A percentile compares a stretch with the other conserved stretches of the same genome.
phyloP scores from a whole-genome alignment of 2,888 invertebrate genomes.

The Phyllotreta cruciferae region DNA sequence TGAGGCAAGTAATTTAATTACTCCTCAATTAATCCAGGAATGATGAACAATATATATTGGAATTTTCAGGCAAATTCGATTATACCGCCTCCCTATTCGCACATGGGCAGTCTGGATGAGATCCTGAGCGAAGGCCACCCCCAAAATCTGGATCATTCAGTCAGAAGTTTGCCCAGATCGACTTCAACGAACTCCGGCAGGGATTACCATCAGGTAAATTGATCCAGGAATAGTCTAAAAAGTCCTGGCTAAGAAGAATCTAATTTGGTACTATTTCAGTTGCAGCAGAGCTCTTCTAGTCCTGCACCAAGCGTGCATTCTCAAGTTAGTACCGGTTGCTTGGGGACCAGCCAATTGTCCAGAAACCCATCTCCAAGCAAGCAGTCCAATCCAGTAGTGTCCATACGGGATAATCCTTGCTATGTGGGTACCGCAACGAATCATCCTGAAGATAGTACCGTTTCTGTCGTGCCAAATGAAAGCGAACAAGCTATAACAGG shows the following conservation, averaged over 20 bases:
- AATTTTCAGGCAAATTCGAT: conserved; percentile 74
- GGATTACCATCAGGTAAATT: conserved; percentile 44
- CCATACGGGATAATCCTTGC: conserved; percentile 52
- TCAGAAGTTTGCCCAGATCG: conserved; percentile 51
- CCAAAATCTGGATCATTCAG: conserved; percentile 34
- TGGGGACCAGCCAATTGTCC: conserved; percentile 15
- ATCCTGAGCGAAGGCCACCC: conserved; percentile 57
- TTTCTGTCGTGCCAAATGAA: conserved; percentile 43
- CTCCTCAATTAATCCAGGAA: not conserved
- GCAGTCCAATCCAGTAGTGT: conserved; percentile 43
- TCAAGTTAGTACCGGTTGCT: conserved; percentile 40
- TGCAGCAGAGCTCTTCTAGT: conserved; percentile 39
- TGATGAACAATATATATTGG: not conserved
- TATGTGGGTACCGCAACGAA: conserved; percentile 48
- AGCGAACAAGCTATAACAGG: conserved; percentile 39
- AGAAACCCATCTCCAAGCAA: conserved; percentile 27
- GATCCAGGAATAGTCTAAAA: too few species aligned
- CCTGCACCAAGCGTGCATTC: conserved; percentile 53
- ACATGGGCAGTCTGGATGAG: conserved; percentile 76
- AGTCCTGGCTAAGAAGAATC: not conserved
- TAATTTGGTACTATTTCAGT: conserved; percentile 46
- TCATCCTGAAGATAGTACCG: conserved; percentile 35
- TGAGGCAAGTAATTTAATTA: conserved; percentile 64
- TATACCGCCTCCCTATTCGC: conserved; percentile 83
- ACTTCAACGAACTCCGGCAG: conserved; percentile 45